Conservation (phyloP, 2,113 vertebrate species). For the Micronycteris hirsuta region DNA sequence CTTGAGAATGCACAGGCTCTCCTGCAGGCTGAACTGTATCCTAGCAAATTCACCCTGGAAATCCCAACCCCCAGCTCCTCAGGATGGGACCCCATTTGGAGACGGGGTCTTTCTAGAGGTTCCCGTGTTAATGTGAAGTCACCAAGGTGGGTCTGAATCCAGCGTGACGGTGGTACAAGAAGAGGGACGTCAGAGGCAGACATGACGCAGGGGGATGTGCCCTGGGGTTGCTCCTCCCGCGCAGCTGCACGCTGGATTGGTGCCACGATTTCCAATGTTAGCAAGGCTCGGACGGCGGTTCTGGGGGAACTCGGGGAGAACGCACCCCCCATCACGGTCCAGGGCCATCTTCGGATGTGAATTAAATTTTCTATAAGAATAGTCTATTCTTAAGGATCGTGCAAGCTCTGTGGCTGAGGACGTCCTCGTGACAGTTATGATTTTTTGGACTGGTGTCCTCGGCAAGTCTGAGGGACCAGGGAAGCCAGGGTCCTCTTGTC, state of each 20-base stretch:
- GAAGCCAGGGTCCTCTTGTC: neutral
- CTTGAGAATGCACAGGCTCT: neutral
- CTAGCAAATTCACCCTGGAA: neutral
- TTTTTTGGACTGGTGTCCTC: neutral
- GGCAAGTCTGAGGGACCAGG: neutral
- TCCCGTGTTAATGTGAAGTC: neutral
- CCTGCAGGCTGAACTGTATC: too few species aligned
- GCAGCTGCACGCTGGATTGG: accelerated
- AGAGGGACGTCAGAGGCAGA: neutral
- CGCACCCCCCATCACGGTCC: neutral
- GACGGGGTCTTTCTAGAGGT: neutral
- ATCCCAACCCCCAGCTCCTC: neutral
- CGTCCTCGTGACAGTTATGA: neutral
- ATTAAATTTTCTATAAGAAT: constrained; percentile 22
- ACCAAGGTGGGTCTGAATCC: neutral
- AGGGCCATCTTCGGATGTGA: neutral
- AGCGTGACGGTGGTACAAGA: too few species aligned
- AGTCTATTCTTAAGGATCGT: neutral
- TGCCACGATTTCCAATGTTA: neutral
- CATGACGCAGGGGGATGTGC: neutral
- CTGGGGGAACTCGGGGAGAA: neutral
- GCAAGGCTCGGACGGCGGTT: neutral
- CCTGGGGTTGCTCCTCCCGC: neutral
- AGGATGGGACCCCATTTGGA: neutral
- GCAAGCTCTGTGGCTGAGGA: neutral